Evolutionary conservation across 2,113 vertebrate species (phyloP).

Genomic region (Lipotes vexillifer): DNA sequence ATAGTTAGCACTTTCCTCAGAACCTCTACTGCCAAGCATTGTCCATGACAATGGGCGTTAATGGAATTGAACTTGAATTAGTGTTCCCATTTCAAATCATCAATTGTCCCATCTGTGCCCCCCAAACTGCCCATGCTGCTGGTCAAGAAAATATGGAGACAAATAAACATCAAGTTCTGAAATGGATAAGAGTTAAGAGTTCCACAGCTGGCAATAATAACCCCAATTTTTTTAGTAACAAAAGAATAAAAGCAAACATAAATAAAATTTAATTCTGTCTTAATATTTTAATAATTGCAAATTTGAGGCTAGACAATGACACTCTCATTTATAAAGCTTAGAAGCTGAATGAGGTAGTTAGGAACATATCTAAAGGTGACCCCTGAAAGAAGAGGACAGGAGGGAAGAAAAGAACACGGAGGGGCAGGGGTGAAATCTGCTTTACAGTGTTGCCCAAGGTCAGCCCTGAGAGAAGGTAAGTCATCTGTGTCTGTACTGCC

Average conservation of each 20-base stretch:
- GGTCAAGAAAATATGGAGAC: not conserved
- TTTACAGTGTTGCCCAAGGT: not conserved
- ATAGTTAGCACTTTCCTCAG: not conserved
- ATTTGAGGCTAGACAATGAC: not conserved
- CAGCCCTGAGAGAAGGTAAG: not conserved
- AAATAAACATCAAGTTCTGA: not conserved
- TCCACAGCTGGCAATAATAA: not conserved
- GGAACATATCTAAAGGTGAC: not conserved
- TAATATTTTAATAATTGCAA: not conserved
- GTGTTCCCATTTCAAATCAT: not conserved
- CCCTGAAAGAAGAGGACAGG: not conserved
- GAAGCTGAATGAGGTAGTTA: not conserved
- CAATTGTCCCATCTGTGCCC: not conserved
- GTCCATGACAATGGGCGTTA: not conserved
- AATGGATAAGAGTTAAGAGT: not conserved
- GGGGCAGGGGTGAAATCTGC: fast-evolving
- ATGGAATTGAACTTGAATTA: not conserved
- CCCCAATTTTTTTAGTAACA: not conserved
- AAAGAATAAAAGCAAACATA: not conserved
- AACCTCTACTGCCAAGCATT: not conserved
- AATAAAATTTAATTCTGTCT: not conserved
- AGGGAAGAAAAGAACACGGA: not conserved
- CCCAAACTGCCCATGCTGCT: not conserved
- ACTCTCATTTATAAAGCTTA: not conserved
- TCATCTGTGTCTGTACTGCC: fast-evolving